Conservation (phyloP, 2,797 vertebrate species). For the Microctenopoma steveboyesi region DNA sequence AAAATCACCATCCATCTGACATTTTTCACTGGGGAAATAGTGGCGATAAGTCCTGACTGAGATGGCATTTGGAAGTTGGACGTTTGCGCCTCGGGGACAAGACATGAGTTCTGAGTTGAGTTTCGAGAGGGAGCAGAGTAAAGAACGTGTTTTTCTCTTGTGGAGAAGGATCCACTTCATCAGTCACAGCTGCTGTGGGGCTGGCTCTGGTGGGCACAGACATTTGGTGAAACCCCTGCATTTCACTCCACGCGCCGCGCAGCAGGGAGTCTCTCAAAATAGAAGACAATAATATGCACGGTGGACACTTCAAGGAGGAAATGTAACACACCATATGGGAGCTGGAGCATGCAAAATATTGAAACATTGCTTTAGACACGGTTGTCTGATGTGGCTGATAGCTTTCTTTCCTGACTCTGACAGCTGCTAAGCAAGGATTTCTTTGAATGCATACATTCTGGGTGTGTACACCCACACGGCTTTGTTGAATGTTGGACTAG, state of each 20-base stretch:
- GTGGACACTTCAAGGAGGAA: conserved; percentile 67
- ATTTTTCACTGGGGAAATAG: conserved; percentile 74
- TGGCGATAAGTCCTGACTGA: conserved; percentile 73
- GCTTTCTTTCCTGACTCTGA: conserved; percentile 42
- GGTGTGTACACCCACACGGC: not conserved
- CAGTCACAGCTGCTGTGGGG: conserved; percentile 70
- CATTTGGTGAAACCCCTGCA: conserved; percentile 62
- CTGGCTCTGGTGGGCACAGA: conserved; percentile 67
- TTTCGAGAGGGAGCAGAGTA: conserved; percentile 42
- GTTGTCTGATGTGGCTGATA: conserved; percentile 54
- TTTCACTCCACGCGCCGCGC: conserved; percentile 53
- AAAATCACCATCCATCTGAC: conserved; percentile 80
- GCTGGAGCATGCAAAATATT: conserved; percentile 55
- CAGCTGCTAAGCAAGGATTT: conserved; percentile 24
- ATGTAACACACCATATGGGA: conserved; percentile 63
- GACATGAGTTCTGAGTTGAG: conserved; percentile 58
- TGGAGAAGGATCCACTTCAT: conserved; percentile 66
- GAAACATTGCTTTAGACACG: conserved; percentile 62
- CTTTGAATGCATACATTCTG: conserved; percentile 26
- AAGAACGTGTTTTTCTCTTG: conserved; percentile 42
- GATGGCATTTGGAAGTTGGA: conserved; percentile 79
- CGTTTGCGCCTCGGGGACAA: conserved; percentile 67
- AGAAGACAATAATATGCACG: conserved; percentile 83
- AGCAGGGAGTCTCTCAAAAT: conserved; percentile 74
- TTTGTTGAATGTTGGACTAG: not conserved